Base-by-base conservation (phyloP, 2,113 vertebrate genomes). In the Psammodynastes pulverulentus region DNA sequence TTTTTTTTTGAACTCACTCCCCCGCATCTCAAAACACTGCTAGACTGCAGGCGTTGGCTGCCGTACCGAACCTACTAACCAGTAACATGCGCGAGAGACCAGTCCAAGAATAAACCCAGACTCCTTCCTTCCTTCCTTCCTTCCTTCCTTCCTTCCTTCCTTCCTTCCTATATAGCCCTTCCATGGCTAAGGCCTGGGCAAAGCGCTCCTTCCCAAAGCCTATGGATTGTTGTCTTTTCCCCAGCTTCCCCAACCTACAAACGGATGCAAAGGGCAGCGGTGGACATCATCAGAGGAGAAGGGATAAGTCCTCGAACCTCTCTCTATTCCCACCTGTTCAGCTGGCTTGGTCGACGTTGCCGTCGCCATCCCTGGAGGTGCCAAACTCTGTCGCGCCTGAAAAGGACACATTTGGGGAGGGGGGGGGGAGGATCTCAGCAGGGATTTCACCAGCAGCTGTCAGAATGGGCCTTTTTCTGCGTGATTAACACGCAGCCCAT, bases 31-130 rank as follows among this genome's bases (percentile, higher is more conserved):
- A 62, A 58, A 89, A 86, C 72, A 62, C 53, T 53, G 58, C 48
- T n/a, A 92, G 52, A 79, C 91, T 62, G 91, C 53, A 62, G 91
- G 89, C 29, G 43, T 92, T 62, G 91, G 87, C 88, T 92, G 9
- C 12, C 45, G 29, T 6, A 26, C 2, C 67, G 45, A 85, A 34
- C 72, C 87, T 26, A 21, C 45, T 58, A 58, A 89, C 87, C 84
- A 92, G 58, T 85, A 56, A 21, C 48, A 62, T 45, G 9, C 72
- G 26, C 9, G 43, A 21, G 62, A 46, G 39, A 13, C 72, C 52
- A 26, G 6, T 43, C 52, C 91, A 17, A 51, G 45, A 89, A 49
- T 6, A 43, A 26, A 84, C 9, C 9, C 17, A 21, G 26, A 3
- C 26, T 26, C 49, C 13, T 13, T 87, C 46, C 43, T 51, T 3